Evolutionary conservation across 2,888 invertebrate genomes (phyloP), one percentile per base, ranked within the genome.

Genomic region (Hylaea fasciaria): DNA sequence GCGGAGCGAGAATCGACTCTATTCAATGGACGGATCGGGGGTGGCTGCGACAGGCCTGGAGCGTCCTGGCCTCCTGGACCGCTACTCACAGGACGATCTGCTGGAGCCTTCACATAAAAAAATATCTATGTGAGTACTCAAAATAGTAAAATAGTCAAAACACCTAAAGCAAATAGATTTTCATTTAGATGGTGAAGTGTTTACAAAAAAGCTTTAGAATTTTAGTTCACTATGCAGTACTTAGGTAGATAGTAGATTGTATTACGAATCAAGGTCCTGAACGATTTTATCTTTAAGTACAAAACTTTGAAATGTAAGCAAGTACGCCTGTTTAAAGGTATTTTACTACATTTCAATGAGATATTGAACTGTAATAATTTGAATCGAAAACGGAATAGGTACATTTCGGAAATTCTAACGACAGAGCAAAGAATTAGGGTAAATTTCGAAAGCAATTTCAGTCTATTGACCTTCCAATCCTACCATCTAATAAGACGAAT

Each of bases 1-100:
- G 83, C 69, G 43, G 90, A 85, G 29, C 91, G 82, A 16, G 92
- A 91, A 68, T 91, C 92, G 57, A 74, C 78, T 75, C 91, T 82
- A 54, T 74, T 84, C 29, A 91, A 78, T 40, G 88, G 86, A 57
- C 91, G 90, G 54, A 86, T 80, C 41, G 81, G 81, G 28, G 83
- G 80, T 16, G 76, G 78, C 64, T 85, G 87, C 49, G 78, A 59
- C n/a, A 78, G 72, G n/a, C 71, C 74, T 40, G 77, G 60, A 14
- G 75, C 62, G 57, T 88, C 89, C 46, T 75, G 75, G 62, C 80
- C 81, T 65, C 76, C 78, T 57, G 78, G 76, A 65, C 82, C 83
- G n/a, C 61, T 53, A 71, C 78, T 85, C 60, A 78, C 78, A 60
- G 86, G 83, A 58, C 90, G 90, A 68, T 91, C 91, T 73, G 78